A percentile compares a stretch with the other conserved stretches of the same genome.
phyloP scores from a whole-genome alignment of 2,797 vertebrate genomes.

The Rhabdophis nuchalis region DNA sequence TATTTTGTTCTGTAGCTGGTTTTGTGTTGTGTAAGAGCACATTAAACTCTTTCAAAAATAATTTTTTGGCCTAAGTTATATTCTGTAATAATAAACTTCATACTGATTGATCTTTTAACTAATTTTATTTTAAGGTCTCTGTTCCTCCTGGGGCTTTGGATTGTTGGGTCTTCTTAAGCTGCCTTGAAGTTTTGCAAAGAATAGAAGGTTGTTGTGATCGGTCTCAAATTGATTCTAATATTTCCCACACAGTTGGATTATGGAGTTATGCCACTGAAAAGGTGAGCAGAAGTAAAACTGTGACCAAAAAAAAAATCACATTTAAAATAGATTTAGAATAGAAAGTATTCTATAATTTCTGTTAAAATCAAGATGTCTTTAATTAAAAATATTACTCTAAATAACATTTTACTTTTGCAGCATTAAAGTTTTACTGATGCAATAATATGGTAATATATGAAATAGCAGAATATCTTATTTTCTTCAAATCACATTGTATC shows the following conservation, averaged over 20 bases:
- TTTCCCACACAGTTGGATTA: conserved; percentile 90
- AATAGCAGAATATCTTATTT: background rate
- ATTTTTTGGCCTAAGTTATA: conserved; percentile 4
- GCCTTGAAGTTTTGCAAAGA: conserved; percentile 94
- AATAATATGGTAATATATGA: background rate
- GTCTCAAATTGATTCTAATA: conserved; percentile 87
- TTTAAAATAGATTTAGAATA: background rate
- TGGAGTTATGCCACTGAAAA: conserved; percentile 97
- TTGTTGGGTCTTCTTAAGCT: conserved; percentile 98
- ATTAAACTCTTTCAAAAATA: background rate
- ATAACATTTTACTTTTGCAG: background rate
- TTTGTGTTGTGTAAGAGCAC: background rate
- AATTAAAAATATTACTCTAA: background rate
- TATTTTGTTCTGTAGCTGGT: background rate
- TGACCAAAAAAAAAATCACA: background rate
- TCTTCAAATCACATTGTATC: background rate
- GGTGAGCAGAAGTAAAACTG: conserved; percentile 66
- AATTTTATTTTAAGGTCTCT: conserved; percentile 76
- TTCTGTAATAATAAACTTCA: conserved; percentile 1
- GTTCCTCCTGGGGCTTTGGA: conserved; percentile 90
- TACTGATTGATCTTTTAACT: conserved; percentile 2
- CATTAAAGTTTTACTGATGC: background rate
- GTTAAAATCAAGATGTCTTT: background rate
- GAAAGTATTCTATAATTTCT: background rate
- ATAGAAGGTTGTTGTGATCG: conserved; percentile 95